phyloP scores from a whole-genome alignment of 2,888 invertebrate genomes.

The Ennomos erosarius region DNA sequence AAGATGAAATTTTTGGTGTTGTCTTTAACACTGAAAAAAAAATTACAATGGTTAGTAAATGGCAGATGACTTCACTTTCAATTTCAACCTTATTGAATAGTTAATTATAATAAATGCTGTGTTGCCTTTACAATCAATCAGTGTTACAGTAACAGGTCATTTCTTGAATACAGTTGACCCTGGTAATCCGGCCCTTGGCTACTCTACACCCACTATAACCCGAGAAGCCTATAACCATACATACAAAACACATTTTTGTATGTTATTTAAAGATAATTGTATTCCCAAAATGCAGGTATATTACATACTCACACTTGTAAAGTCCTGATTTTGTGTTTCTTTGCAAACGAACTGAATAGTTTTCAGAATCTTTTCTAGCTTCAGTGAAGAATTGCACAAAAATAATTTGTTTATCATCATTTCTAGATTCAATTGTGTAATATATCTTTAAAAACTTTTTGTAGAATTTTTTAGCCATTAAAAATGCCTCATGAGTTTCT shows the following conservation, averaged over 20 bases:
- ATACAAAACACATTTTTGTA: too few species aligned
- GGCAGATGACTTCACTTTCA: too few species aligned
- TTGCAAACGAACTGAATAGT: constrained; percentile 63
- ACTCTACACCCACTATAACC: too few species aligned
- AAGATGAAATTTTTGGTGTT: constrained; percentile 60
- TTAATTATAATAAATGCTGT: too few species aligned
- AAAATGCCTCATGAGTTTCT: constrained; percentile 78
- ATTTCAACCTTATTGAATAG: too few species aligned
- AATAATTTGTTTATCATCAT: constrained; percentile 57
- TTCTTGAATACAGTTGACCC: too few species aligned
- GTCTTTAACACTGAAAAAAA: constrained; percentile 66
- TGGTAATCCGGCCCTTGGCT: too few species aligned
- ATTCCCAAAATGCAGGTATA: neutral
- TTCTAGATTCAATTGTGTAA: constrained; percentile 66
- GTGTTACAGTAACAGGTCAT: too few species aligned
- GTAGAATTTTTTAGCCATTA: constrained; percentile 77
- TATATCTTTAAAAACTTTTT: constrained; percentile 76
- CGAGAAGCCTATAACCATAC: too few species aligned
- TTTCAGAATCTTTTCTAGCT: constrained; percentile 69
- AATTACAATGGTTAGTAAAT: neutral
- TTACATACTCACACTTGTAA: constrained; percentile 64
- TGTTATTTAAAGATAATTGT: too few species aligned
- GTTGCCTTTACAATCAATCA: too few species aligned
- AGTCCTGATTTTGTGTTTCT: constrained; percentile 57
- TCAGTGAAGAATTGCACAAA: constrained; percentile 78